Evolutionary conservation across 2,113 vertebrate species (phyloP).

Genomic region (Gnathonemus echidnorhynchus): DNA sequence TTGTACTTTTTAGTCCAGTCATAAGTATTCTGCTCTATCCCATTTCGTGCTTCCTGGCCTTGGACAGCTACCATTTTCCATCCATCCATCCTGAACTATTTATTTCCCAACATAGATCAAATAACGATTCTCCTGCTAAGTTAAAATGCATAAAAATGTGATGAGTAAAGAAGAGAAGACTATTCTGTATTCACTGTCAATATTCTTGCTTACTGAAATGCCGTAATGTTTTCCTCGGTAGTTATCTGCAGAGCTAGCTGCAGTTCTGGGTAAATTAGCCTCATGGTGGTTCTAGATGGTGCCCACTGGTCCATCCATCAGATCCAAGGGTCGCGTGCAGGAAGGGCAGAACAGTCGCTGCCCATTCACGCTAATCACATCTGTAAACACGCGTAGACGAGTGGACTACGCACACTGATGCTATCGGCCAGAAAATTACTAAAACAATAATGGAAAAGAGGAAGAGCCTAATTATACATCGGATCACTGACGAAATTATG

Average conservation of each 20-base stretch:
- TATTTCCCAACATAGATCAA: neutral
- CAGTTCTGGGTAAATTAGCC: neutral
- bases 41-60: neutral
- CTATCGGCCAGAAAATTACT: neutral
- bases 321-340: neutral
- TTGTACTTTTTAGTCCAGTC: neutral
- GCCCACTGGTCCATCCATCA: no score
- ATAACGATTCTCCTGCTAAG: neutral
- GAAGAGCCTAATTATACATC: neutral
- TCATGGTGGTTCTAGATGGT: neutral
- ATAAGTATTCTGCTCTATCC: neutral
- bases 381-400: constrained; percentile 4
- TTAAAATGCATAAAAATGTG: neutral
- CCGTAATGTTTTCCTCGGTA: neutral
- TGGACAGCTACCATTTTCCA: neutral
- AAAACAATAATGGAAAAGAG: neutral
- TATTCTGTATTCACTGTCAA: neutral
- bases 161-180: neutral
- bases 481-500: neutral
- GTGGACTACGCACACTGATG: neutral
- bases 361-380: neutral
- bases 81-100: neutral
- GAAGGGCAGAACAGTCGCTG: neutral
- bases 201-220: neutral
- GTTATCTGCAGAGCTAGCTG: neutral